These are phyloP conservation scores for Rynchops niger DNA, from an alignment of 2,113 vertebrate species.

Conservation along the genomic window DNA sequence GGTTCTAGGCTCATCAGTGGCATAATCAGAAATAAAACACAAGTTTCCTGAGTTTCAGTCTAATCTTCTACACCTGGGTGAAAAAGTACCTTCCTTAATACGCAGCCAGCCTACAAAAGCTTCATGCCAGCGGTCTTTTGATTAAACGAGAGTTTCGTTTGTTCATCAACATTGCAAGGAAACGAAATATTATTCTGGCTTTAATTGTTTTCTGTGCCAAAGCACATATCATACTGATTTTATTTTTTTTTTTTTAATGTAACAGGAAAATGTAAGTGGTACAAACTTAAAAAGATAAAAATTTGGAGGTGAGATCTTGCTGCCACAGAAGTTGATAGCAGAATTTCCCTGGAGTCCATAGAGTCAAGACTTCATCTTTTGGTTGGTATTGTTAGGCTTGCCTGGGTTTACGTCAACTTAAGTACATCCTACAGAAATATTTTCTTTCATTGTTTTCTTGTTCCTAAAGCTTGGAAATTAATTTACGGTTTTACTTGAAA, in stretches of 20 bases:
- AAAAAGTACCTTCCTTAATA: background rate
- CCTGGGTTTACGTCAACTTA: background rate
- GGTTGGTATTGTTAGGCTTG: background rate
- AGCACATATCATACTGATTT: background rate
- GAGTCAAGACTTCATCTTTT: background rate
- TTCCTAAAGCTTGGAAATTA: background rate
- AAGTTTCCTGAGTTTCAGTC: background rate
- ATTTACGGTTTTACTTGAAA: background rate
- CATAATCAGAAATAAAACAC: background rate
- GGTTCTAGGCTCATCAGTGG: background rate
- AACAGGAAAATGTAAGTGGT: background rate
- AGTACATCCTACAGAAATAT: background rate
- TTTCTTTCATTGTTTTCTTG: background rate
- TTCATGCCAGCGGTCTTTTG: background rate
- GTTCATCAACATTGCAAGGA: background rate
- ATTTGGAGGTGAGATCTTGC: background rate
- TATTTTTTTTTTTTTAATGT: background rate
- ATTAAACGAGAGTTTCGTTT: background rate
- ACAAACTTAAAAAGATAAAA: background rate
- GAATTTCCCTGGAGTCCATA: background rate
- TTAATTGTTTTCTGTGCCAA: background rate
- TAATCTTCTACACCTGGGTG: background rate
- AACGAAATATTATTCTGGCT: background rate
- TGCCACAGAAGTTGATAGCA: background rate
- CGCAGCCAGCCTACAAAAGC: background rate